Conservation (phyloP, 2,888 invertebrate species). For the Meiosimyza platycephala region DNA sequence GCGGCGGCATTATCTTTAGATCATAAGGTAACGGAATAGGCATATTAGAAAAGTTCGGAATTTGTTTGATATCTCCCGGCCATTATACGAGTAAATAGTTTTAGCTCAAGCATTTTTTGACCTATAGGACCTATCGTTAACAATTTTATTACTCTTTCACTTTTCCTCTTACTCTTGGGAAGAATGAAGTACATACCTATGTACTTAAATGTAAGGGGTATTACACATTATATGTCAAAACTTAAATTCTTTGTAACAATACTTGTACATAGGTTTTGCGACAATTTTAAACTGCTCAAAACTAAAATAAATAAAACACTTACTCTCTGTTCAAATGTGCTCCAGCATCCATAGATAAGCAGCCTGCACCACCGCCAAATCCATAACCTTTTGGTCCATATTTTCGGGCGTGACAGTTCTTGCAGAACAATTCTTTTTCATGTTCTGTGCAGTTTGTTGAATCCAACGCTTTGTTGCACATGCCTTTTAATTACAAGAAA, state of each 20-base stretch:
- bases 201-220: no score
- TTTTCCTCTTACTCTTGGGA: no score
- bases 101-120: no score
- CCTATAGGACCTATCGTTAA: no score
- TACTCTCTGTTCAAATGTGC: constrained; percentile 88
- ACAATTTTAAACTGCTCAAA: background rate
- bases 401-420: constrained; percentile 93
- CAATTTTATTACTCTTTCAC: no score
- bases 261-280: no score
- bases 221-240: constrained; percentile 40
- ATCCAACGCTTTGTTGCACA: constrained; percentile 98
- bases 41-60: no score
- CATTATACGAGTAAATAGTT: no score
- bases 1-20: no score
- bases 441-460: constrained; percentile 98
- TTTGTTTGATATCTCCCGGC: no score
- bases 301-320: constrained; percentile 68
- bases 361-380: constrained; percentile 97
- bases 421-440: constrained; percentile 96
- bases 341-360: constrained; percentile 95
- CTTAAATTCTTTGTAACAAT: constrained; percentile 30
- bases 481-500: constrained; percentile 70
- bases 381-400: constrained; percentile 99
- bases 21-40: no score
- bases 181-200: no score